phyloP scores from a whole-genome alignment of 2,888 invertebrate species.

The Caenorhabditis angaria region DNA sequence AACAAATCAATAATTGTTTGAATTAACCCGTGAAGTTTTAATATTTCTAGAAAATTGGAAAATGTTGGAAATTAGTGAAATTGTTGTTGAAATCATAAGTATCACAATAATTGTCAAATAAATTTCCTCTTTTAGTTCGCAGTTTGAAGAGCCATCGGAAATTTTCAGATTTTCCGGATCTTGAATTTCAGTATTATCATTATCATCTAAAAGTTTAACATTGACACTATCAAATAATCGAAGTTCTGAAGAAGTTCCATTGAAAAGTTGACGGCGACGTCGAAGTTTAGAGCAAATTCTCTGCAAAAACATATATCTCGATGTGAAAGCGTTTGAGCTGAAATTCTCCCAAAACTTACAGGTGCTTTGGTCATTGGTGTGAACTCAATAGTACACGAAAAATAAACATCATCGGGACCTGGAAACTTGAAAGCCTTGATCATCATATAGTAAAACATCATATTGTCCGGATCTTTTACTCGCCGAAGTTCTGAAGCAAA shows the following conservation, averaged over 20 bases:
- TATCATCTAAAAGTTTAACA: constrained; percentile 26
- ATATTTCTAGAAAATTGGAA: constrained; percentile 18
- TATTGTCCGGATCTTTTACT: constrained; percentile 33
- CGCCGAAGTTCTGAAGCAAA: constrained; percentile 62
- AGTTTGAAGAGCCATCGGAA: neutral
- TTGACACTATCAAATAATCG: constrained; percentile 60
- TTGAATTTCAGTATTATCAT: neutral
- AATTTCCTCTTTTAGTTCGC: constrained; percentile 10
- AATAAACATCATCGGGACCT: constrained; percentile 70
- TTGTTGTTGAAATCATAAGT: constrained; percentile 12
- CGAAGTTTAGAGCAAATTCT: constrained; percentile 38
- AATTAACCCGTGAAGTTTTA: constrained; percentile 9
- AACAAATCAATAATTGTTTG: constrained; percentile 10
- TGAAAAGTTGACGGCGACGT: constrained; percentile 21
- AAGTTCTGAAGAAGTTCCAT: constrained; percentile 32
- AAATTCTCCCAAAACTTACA: too few species aligned
- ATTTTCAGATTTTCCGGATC: neutral
- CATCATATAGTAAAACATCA: constrained; percentile 49
- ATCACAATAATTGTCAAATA: constrained; percentile 17
- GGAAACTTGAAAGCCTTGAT: constrained; percentile 66
- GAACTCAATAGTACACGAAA: constrained; percentile 70
- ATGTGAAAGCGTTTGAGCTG: too few species aligned
- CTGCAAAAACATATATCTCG: constrained; percentile 13
- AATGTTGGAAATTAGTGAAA: constrained; percentile 27
- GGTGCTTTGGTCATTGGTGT: constrained; percentile 63